Evolutionary conservation across 2,797 vertebrate species (phyloP).

Genomic region (Apogon talboti): DNA sequence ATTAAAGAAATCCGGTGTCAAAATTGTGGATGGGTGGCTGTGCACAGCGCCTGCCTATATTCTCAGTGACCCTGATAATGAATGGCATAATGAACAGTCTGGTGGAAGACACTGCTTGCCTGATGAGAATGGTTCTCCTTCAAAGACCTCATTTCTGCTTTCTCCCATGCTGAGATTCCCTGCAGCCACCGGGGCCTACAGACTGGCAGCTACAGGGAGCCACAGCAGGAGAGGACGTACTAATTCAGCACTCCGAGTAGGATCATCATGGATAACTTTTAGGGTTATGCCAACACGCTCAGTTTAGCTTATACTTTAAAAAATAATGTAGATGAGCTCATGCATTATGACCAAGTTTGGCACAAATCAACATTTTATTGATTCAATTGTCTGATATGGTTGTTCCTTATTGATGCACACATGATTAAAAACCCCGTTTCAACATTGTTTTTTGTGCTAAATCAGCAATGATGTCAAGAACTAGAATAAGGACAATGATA

Average conservation of each 20-base stretch:
- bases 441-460: not conserved
- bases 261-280: conserved; percentile 32
- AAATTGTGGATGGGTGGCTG: not conserved
- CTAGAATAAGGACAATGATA: conserved; percentile 20
- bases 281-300: not conserved
- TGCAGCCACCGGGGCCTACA: conserved; percentile 43
- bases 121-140: conserved; percentile 63
- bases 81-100: conserved; percentile 34
- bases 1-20: conserved; percentile 18
- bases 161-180: conserved; percentile 63
- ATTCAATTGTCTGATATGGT: conserved; percentile 6
- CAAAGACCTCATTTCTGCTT: conserved; percentile 47
- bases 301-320: conserved; percentile 32
- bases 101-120: conserved; percentile 28
- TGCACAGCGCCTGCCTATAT: conserved; percentile 20
- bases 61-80: conserved; percentile 53
- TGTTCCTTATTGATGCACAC: conserved; percentile 4
- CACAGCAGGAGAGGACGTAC: conserved; percentile 56
- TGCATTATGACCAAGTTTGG: not conserved
- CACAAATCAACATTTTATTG: conserved; percentile 8
- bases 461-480: not conserved
- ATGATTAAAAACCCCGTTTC: not conserved
- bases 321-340: conserved; percentile 13
- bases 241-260: conserved; percentile 26
- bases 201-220: conserved; percentile 51